Evolutionary conservation across 2,797 vertebrate genomes (phyloP).

Genomic region (Neopelma chrysocephalum): DNA sequence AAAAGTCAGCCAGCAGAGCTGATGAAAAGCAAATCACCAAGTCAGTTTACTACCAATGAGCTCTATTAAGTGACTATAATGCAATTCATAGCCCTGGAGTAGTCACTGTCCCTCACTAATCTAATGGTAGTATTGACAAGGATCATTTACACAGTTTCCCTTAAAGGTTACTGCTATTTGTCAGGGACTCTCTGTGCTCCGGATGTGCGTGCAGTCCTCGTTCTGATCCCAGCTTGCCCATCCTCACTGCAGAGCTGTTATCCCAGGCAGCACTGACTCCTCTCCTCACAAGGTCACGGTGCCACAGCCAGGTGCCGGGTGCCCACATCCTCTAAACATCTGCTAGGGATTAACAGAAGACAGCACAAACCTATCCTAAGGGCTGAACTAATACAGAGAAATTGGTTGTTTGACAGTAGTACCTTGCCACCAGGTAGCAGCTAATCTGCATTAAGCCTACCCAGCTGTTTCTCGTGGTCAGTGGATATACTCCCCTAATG

Average conservation of each 20-base stretch:
- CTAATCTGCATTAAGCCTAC: constrained; percentile 26
- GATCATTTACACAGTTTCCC: constrained; percentile 46
- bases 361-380: neutral
- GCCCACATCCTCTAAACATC: neutral
- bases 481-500: neutral
- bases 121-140: constrained; percentile 50
- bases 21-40: constrained; percentile 44
- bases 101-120: constrained; percentile 50
- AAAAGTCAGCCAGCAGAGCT: constrained; percentile 18
- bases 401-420: neutral
- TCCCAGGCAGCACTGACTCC: accelerated
- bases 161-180: constrained; percentile 35
- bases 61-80: constrained; percentile 51
- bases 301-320: neutral
- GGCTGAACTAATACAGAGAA: neutral
- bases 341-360: constrained; percentile 4
- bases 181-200: neutral
- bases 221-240: neutral
- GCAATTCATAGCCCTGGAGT: constrained; percentile 38
- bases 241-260: accelerated
- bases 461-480: neutral
- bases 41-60: constrained; percentile 48
- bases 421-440: neutral
- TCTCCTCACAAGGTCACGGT: neutral
- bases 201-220: accelerated